phyloP scores from a whole-genome alignment of 2,797 vertebrate species.

The Poeciliopsis paucimaculata region DNA sequence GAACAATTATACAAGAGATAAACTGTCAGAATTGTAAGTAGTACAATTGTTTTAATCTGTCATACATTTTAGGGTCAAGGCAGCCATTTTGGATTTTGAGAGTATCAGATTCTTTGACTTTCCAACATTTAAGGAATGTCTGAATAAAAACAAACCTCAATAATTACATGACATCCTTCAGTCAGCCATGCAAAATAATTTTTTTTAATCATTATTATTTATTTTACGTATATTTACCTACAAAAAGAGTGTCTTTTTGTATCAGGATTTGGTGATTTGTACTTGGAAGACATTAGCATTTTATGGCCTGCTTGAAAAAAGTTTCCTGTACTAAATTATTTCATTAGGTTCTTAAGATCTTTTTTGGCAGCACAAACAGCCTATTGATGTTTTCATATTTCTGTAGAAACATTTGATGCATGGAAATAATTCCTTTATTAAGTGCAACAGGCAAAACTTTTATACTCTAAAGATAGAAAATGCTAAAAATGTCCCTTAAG shows the following conservation, averaged over 20 bases:
- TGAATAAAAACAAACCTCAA: not conserved
- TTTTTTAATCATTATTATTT: too few species aligned
- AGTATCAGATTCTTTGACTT: not conserved
- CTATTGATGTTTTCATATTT: not conserved
- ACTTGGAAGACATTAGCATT: not conserved
- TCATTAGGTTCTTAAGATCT: too few species aligned
- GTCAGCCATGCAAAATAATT: not conserved
- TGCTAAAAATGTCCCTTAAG: not conserved
- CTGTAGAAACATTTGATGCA: not conserved
- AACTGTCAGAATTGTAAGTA: not conserved
- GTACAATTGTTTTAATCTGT: not conserved
- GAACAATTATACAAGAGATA: not conserved
- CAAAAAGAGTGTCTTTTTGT: not conserved
- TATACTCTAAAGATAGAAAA: not conserved
- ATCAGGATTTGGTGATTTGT: not conserved
- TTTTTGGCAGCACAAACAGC: not conserved
- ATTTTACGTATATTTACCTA: too few species aligned
- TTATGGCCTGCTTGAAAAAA: not conserved
- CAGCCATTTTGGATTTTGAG: not conserved
- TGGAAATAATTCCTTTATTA: not conserved
- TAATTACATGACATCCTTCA: not conserved
- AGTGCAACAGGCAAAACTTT: not conserved
- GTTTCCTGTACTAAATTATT: not conserved
- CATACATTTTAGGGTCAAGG: not conserved
- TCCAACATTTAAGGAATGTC: not conserved